phyloP scores from a whole-genome alignment of 2,113 vertebrate genomes.

The Ictalurus furcatus region DNA sequence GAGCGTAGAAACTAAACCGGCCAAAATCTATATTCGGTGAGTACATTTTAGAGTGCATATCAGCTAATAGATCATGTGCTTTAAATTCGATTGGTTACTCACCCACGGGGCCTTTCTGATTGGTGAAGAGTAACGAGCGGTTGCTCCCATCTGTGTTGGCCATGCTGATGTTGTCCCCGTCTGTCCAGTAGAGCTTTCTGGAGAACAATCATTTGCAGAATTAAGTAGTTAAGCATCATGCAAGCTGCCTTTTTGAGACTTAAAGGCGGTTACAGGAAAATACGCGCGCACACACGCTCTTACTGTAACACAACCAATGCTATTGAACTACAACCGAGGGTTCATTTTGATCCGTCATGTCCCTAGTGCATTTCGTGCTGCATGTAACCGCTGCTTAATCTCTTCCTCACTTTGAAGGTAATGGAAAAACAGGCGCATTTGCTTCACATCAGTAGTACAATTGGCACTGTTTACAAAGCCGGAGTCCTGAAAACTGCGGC shows the following conservation, averaged over 20 bases:
- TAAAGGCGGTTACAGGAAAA: background rate
- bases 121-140: constrained; percentile 80
- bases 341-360: background rate
- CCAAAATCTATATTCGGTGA: background rate
- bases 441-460: constrained; percentile 6
- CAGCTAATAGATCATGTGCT: background rate
- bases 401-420: background rate
- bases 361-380: background rate
- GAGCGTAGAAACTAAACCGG: background rate
- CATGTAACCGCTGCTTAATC: background rate
- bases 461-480: constrained; percentile 2
- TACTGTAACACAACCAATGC: background rate
- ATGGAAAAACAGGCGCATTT: constrained; percentile 23
- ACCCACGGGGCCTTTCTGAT: constrained; percentile 93
- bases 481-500: background rate
- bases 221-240: background rate
- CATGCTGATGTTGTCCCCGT: constrained; percentile 91
- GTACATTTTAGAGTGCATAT: no score
- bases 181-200: constrained; percentile 96
- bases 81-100: constrained; percentile 49
- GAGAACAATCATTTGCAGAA: background rate
- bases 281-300: background rate
- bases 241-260: background rate
- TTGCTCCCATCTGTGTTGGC: constrained; percentile 94
- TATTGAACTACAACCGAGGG: background rate